These are phyloP conservation scores for Microplitis demolitor DNA, from an alignment of 1,140 invertebrate species.

Conservation along the genomic window DNA sequence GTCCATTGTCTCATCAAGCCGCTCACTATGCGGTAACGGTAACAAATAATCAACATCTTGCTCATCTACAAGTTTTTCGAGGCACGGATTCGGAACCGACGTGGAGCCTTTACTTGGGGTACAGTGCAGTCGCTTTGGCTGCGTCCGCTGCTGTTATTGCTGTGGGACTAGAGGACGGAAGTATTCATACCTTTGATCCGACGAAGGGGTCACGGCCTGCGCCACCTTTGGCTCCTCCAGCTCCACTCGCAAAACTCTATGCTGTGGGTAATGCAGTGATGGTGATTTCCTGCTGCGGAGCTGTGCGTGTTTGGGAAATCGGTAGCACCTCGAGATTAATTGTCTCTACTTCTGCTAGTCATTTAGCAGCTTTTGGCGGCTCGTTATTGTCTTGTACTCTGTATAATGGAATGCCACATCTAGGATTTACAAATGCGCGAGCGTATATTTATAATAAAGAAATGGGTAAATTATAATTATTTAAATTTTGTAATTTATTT, in stretches of 20 bases:
- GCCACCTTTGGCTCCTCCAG: conserved; percentile 69
- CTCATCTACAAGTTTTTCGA: conserved; percentile 62
- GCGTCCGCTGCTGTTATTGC: conserved; percentile 62
- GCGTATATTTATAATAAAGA: conserved; percentile 59
- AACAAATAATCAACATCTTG: conserved; percentile 49
- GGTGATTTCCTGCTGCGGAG: conserved; percentile 57
- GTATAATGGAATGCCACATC: conserved; percentile 57
- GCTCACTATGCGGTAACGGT: conserved; percentile 55
- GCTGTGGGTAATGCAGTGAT: conserved; percentile 56
- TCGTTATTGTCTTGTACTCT: conserved; percentile 51
- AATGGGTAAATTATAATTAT: conserved; percentile 45
- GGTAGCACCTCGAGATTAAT: conserved; percentile 49
- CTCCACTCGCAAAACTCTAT: conserved; percentile 61
- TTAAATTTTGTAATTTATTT: neutral
- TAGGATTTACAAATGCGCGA: conserved; percentile 56
- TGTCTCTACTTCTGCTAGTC: conserved; percentile 54
- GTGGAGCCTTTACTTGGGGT: conserved; percentile 57
- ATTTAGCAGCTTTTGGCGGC: conserved; percentile 51
- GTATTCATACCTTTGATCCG: conserved; percentile 68
- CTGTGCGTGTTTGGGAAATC: conserved; percentile 59
- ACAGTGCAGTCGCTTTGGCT: conserved; percentile 51
- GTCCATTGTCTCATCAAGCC: conserved; percentile 51
- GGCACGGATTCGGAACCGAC: conserved; percentile 62
- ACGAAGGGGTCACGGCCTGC: conserved; percentile 63
- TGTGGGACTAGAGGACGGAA: conserved; percentile 70